Percentiles rank a stretch among this genome's conserved stretches.
Conservation (phyloP, 2,113 vertebrate genomes). For the Dinomys branickii region DNA sequence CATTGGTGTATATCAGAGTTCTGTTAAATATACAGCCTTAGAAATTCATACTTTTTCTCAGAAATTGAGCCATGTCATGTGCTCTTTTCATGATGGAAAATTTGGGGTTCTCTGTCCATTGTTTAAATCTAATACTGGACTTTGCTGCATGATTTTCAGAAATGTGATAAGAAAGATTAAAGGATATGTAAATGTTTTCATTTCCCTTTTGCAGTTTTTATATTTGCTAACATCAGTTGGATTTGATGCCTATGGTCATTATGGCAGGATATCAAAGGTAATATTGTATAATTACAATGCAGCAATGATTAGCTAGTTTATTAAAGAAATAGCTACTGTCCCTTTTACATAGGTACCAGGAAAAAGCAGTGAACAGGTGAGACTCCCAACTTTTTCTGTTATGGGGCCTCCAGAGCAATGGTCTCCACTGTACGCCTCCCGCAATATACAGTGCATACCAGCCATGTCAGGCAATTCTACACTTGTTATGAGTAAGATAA, state of each 20-base stretch:
- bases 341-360: background rate
- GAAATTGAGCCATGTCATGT: background rate
- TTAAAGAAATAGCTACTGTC: background rate
- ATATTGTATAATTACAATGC: background rate
- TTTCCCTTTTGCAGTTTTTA: background rate
- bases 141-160: background rate
- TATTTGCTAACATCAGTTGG: background rate
- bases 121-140: background rate
- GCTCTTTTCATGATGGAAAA: background rate
- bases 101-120: background rate
- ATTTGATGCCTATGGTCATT: background rate
- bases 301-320: background rate
- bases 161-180: background rate
- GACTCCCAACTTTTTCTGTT: background rate
- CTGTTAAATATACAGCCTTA: background rate
- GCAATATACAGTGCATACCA: too few relatives aligned
- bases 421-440: background rate
- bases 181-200: background rate
- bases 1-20: background rate
- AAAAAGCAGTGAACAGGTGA: background rate
- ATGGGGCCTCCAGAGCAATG: background rate
- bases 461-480: background rate
- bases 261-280: background rate
- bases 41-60: background rate
- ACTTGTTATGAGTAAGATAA: background rate